Base-by-base conservation (phyloP, 2,113 vertebrate genomes). In the Rhegmatorhina hoffmannsi region DNA sequence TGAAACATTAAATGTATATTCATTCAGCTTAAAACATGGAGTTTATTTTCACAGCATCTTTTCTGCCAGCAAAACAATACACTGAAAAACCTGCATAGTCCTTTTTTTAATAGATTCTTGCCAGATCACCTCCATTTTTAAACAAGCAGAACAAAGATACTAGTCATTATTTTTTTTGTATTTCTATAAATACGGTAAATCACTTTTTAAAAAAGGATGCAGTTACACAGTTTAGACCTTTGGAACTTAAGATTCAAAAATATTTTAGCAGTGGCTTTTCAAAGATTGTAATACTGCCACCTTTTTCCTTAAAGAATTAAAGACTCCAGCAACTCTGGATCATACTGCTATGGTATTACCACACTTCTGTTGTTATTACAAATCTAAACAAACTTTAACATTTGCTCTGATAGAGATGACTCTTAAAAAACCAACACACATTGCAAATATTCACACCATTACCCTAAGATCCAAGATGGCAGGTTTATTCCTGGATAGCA, bases 401-500 rank as follows among this genome's bases (percentile, higher is more conserved):
- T 12, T 38, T 36, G 10, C 26, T 87, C 79, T 49, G 70, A 34
- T 5, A 59, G 36, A 79, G 9, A 64, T 9, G 29, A 60, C 33
- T 33, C 38, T 18, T 50, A 43, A 46, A 81, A 93, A 67, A 6
- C 0, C 17, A 53, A n/a, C 10, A 23, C 6, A 47, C 47, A 91
- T 7, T 9, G 31, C 38, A 78, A 67, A 20, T 47, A 47, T 33
- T 88, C 43, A 70, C 60, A 72, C 7, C 25, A 46, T 97, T 98
- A 99, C 99, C 99, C 98, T 73, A 99, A 95, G 92, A 99, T 99
- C 99, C 99, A 99, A 50, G 98, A 98, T 0, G 99, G 99, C 28
- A 98, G 77, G 21, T 98, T 97, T 89, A 99, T 88, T 31, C 98
- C 98, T 25, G 98, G 98, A 20, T 94, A 92, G 81, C 99, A 99